Evolutionary conservation across 2,797 vertebrate species (phyloP), one percentile per base, ranked within the genome.

Genomic region (Dromococcyx pavoninus): DNA sequence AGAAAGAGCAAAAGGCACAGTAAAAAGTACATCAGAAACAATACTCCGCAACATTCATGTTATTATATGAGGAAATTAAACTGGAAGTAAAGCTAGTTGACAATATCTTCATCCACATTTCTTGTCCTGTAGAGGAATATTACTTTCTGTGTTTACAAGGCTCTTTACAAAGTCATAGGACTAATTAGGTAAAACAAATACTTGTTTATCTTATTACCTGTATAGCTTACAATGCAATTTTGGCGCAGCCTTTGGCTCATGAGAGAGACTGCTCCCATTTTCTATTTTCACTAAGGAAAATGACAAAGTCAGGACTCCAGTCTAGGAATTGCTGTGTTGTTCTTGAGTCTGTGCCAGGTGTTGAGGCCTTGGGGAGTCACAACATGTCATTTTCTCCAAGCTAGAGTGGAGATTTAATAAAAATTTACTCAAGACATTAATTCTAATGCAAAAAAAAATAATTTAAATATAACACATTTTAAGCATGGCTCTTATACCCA

Each of bases 211-310:
- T 89, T 86, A 60, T 56, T 84, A 93, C 23, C 54, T 73, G 56
- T 50, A 30, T 2, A 73, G 30, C 43, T 58, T 53, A 61, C 64
- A 91, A 73, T 24, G 12, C 44, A 78, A 88, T 79, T 92, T 32
- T 81, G 86, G 90, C 12, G 1, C 37, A 82, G 62, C 28, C 71
- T 91, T 50, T 88, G 83, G 74, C 88, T 89, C 83, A 56, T 30
- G 56, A 90, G 60, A 74, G 41, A 86, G 74, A 87, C 94, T 86
- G 90, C 93, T 96, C 88, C 94, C 32, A 5, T 82, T 82, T 95
- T 96, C 95, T 95, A 70, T 96, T 96, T 95, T 93, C 39, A 54
- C 88, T 60, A 71, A 88, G 80, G 88, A 95, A 96, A 96, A 96
- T 62, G 66, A 96, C 93, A 91, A 95, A 95, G 77, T 95, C 91